Conservation (phyloP, 2,113 vertebrate genomes). For the Epinephelus moara region DNA sequence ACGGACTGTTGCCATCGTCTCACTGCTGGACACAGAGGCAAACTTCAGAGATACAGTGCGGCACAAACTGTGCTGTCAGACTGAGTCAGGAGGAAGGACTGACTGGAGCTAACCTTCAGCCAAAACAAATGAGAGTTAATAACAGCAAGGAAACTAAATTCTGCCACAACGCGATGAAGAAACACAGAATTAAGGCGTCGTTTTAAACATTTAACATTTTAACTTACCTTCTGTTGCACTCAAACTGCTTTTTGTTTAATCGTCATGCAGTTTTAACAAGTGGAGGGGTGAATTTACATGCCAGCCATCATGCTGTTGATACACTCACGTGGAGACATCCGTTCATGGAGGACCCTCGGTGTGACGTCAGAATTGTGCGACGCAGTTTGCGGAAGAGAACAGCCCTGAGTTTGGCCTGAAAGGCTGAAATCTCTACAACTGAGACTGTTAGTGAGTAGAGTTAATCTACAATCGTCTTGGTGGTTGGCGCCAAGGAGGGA, state of each 20-base stretch:
- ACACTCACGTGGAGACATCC: slow-evolving; percentile 76
- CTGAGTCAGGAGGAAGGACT: background rate
- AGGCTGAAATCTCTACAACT: background rate
- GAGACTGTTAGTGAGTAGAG: too few species aligned
- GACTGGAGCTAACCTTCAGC: background rate
- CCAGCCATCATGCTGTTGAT: slow-evolving; percentile 65
- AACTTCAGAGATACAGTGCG: background rate
- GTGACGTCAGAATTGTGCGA: slow-evolving; percentile 72
- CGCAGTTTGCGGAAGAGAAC: fast-evolving
- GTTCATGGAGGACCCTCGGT: slow-evolving; percentile 68
- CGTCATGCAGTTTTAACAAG: background rate
- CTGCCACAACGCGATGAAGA: too few species aligned
- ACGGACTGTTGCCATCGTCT: slow-evolving; percentile 88
- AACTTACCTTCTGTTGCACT: slow-evolving; percentile 38
- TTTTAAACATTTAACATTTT: background rate
- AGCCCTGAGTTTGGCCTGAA: background rate
- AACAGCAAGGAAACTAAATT: background rate
- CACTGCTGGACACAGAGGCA: background rate
- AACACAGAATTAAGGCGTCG: background rate
- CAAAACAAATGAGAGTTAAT: slow-evolving; percentile 8
- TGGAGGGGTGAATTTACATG: slow-evolving; percentile 11
- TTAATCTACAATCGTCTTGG: too few species aligned
- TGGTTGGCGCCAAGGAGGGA: too few species aligned
- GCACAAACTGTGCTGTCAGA: background rate
- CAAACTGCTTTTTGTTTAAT: background rate